Base-by-base conservation (phyloP, 2,113 vertebrate species). In the Alces alces region DNA sequence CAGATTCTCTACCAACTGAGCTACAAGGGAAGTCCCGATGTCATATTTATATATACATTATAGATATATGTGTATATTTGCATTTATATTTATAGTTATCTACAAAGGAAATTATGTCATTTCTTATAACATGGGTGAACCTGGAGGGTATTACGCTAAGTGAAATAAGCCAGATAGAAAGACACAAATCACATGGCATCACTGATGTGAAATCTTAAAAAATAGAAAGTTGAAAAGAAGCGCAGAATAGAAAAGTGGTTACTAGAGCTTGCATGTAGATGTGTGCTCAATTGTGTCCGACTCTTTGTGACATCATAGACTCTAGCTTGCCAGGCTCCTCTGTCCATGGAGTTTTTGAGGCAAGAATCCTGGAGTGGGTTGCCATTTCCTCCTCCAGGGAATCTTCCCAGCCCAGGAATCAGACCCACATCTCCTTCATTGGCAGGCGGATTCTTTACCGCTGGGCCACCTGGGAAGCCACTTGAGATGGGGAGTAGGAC, bases 271-370 rank as follows among this genome's bases (percentile, higher is more conserved):
- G 19, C 7, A 1, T 0, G 6, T 3, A 6, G 70, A 6, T 73
- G 70, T 43, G 11, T 76, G 70, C 70, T 76, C 12, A 27, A 12
- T 10, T 3, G 23, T 43, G 11, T 27, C 36, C 0, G 1, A 43
- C 70, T 36, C n/a, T 36, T 23, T 27, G 70, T 43, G 70, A 76
- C 70, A 76, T 14, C 70, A 27, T 27, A 76, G 36, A 43, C 70
- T 14, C 36, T 76, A 76, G 70, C 6, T 23, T 43, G 39, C 36
- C 12, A 27, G 70, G 70, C 12, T 43, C 28, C 23, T 76, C 70
- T 76, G 36, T 76, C 36, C 70, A 27, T 76, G 12, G 70, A 13
- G 7, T 43, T 43, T 43, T 43, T 43, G 11, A 76, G 36, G 70
- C 70, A 76, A 43, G 23, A 43, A 14, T 76, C 39, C 39, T 76